Evolutionary conservation across 2,888 invertebrate genomes (phyloP), one percentile per base, ranked within the genome.

Genomic region (Trichacis sp.): DNA sequence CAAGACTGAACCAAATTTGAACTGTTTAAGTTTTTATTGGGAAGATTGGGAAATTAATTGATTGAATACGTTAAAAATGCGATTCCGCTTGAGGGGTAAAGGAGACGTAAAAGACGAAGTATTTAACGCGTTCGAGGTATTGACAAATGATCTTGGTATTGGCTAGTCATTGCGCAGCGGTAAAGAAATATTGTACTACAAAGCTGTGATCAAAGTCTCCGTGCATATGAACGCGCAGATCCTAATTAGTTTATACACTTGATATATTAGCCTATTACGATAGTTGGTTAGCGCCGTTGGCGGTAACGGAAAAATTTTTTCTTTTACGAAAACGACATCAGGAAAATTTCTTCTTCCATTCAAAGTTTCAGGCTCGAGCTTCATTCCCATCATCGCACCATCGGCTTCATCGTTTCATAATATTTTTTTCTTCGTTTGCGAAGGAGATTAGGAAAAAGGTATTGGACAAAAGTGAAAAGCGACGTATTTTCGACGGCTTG

Each of bases 101-200:
- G 17, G 42, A 42, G 18, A 43, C 43, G 19, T 15, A 8, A 15
- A 40, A 3, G 40, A 15, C 6, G 6, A 24, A 46, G 46, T 46
- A 46, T 46, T 46, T 1, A n/a, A 48, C 15, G 14, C 30, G 50
- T 50, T 40, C 50, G 61, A 49, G 12, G 54, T 46, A 47, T 58
- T 38, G 58, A 71, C 73, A 72, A 74, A 76, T 74, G 78, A 78
- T 80, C 79, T 81, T 81, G 72, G 76, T 76, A 79, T 78, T 74
- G 78, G 82, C 82, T 82, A 82, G 82, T 80, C 82, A 82, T 76
- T 80, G 77, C 75, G 77, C 81, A 80, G 81, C 79, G 81, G 77
- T 77, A 65, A 76, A 71, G 75, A 78, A 75, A 80, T 77, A 80
- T 76, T 78, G 76, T 78, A 82, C 79, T 80, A 81, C 77, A 74